Evolutionary conservation across 1,140 invertebrate species (phyloP).

Genomic region (Drosophila melanica): DNA sequence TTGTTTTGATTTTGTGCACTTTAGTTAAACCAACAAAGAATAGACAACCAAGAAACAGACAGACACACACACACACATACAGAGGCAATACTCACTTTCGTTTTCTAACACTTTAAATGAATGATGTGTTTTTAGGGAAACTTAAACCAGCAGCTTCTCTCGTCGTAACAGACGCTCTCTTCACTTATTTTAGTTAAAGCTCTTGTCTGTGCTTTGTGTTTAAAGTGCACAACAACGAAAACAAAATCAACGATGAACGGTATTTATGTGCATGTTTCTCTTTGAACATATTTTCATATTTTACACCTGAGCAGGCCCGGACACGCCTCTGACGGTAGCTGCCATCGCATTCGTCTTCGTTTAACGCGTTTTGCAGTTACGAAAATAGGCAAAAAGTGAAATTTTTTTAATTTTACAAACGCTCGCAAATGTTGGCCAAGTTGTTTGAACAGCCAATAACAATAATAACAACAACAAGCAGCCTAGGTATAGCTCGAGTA

Average conservation of each 20-base stretch:
- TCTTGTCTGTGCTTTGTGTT: neutral
- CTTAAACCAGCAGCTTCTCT: neutral
- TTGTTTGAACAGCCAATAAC: constrained; percentile 27
- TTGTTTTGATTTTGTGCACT: constrained; percentile 28
- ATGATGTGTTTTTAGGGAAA: neutral
- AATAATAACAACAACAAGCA: constrained; percentile 38
- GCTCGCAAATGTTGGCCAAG: constrained; percentile 49
- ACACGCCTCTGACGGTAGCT: constrained; percentile 24
- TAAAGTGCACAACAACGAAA: neutral
- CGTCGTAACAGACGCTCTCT: neutral
- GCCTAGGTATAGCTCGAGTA: constrained; percentile 45
- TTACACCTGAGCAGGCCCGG: constrained; percentile 54
- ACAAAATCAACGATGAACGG: neutral
- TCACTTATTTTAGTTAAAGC: constrained; percentile 1
- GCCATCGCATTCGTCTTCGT: constrained; percentile 21
- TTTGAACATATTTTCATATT: constrained; percentile 41
- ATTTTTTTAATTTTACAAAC: constrained; percentile 61
- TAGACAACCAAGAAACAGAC: neutral
- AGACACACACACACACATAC: neutral
- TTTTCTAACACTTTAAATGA: constrained; percentile 19
- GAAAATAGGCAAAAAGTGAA: constrained; percentile 78
- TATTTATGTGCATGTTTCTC: neutral
- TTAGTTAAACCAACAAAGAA: constrained; percentile 4
- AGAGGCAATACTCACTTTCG: constrained; percentile 27
- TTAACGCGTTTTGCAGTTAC: constrained; percentile 34